Evolutionary conservation across 2,797 vertebrate species (phyloP).

Genomic region (Hephaestus fuliginosus): DNA sequence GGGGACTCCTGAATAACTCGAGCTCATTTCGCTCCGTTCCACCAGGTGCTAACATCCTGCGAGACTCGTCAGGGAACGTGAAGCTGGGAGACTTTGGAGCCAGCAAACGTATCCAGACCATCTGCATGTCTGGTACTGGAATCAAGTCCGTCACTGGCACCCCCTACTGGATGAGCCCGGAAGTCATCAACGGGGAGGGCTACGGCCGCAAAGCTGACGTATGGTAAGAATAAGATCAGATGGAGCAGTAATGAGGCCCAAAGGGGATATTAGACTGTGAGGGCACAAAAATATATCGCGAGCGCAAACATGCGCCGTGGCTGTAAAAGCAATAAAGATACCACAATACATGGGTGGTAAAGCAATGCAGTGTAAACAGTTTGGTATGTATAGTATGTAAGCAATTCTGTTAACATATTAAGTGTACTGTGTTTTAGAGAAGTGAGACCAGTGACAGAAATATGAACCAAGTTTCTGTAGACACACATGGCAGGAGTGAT

Average conservation of each 20-base stretch:
- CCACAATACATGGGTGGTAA: neutral
- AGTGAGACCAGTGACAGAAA: neutral
- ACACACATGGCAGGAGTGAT: neutral
- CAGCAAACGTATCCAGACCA: conserved; percentile 95
- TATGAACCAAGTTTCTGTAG: neutral
- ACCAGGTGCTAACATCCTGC: conserved; percentile 93
- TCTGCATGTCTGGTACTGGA: conserved; percentile 95
- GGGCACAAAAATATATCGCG: conserved; percentile 2
- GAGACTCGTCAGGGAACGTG: conserved; percentile 93
- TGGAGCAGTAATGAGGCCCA: conserved; percentile 31
- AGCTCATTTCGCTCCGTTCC: conserved; percentile 50
- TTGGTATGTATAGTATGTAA: neutral
- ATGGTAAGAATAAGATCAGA: conserved; percentile 84
- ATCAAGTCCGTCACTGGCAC: conserved; percentile 96
- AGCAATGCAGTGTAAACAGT: conserved; percentile 5
- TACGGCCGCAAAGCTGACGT: conserved; percentile 94
- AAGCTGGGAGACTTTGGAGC: conserved; percentile 97
- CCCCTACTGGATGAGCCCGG: conserved; percentile 97
- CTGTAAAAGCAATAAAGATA: conserved; percentile 27
- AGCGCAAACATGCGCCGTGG: neutral
- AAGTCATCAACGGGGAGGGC: conserved; percentile 95
- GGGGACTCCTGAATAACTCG: conserved; percentile 57
- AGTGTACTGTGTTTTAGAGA: neutral
- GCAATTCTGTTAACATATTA: neutral
- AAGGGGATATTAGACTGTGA: conserved; percentile 8